Base-by-base conservation (phyloP, 1,140 invertebrate genomes). In the Bathynomus jamesi region DNA sequence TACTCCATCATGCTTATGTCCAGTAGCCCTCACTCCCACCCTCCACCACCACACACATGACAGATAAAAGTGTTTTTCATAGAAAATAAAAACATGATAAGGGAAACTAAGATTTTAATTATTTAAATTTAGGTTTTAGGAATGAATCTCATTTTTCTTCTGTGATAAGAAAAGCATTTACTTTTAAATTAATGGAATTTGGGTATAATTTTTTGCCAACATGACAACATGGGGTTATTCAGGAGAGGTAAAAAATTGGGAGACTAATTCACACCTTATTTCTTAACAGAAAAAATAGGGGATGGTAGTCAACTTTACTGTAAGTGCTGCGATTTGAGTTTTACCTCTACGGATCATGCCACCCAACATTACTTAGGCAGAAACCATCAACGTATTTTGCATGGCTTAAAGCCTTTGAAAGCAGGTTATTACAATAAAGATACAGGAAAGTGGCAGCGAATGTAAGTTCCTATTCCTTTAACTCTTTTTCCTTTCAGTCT, bases 361-460 rank as follows among this genome's bases (percentile, higher is more conserved):
- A 81, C 82, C 30, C 85, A 87, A 78, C 86, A 87, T 80, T 87
- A 86, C 78, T 81, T 83, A 65, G 86, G 86, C 21, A 85, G 85
- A 78, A 86, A 86, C 78, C 86, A 87, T 77, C 81, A 84, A 76
- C 83, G 83, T 78, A 83, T 83, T 40, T 80, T 83, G 7, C 82
- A 83, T 73, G 79, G 80, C 10, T 76, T 79, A 21, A 71, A 75
- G 13, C 80, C 80, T 21, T 65, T 79, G 7, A 77, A 71, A 27
- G 72, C 78, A 63, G 80, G 79, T 10, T 80, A 79, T 68, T 79
- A 72, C 73, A 80, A 79, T 67, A 76, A 76, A 40, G 66, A 74
- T 8, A 80, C 80, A 28, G 78, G 79, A 31, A 79, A 79, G 69
- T 80, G 80, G 79, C 79, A 80, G 67, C 77, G 78, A 75, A 78